A percentile compares a stretch with the other conserved stretches of the same genome.
These are phyloP conservation scores for Agrochola litura DNA, from an alignment of 2,888 invertebrate genomes.

Conservation along the genomic window DNA sequence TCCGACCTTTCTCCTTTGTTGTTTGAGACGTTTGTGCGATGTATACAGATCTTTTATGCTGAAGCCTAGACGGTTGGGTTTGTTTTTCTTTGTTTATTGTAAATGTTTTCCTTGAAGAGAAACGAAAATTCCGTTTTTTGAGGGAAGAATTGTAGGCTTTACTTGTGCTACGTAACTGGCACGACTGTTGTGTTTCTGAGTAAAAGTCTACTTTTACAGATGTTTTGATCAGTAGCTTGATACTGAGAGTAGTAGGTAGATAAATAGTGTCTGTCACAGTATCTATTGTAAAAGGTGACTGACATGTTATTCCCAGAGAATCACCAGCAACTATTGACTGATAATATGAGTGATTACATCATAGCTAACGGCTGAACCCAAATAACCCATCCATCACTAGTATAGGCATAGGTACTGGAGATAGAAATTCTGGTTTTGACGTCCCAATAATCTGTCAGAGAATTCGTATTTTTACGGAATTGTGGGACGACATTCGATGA, in stretches of 20 bases:
- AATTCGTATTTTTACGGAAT: too few relatives aligned
- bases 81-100: constrained; percentile 51
- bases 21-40: constrained; percentile 52
- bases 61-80: constrained; percentile 38
- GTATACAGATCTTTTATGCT: constrained; percentile 50
- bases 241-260: neutral
- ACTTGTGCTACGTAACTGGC: neutral
- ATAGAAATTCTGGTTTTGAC: too few relatives aligned
- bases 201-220: too few relatives aligned
- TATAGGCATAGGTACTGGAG: too few relatives aligned
- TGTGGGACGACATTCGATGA: too few relatives aligned
- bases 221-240: neutral
- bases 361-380: neutral
- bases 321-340: neutral
- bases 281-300: neutral
- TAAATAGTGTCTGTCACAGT: too few relatives aligned
- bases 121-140: constrained; percentile 22
- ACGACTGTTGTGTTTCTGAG: too few relatives aligned
- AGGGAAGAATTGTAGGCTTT: neutral
- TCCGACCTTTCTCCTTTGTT: constrained; percentile 64
- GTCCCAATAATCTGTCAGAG: too few relatives aligned
- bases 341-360: too few relatives aligned
- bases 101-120: constrained; percentile 21
- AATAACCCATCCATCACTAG: too few relatives aligned
- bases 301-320: neutral